phyloP scores from a whole-genome alignment of 1,140 invertebrate genomes.

The Andrena cerasifolii region DNA sequence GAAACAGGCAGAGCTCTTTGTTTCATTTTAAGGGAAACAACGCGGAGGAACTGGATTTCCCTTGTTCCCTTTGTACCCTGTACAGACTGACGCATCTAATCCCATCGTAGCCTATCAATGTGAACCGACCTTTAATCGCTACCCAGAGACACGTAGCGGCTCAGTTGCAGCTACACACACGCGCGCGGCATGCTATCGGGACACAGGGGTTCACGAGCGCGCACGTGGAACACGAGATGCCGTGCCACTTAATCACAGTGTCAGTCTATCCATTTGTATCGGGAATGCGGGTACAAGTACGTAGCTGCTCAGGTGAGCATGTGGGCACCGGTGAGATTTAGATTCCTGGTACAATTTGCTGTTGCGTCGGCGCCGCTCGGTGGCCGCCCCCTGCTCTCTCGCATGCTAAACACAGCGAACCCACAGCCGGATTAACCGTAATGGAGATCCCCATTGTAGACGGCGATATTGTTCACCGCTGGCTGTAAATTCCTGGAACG shows the following conservation, averaged over 20 bases:
- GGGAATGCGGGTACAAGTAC: constrained; percentile 62
- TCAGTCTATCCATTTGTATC: constrained; percentile 52
- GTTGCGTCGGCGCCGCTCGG: neutral
- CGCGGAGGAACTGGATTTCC: too few species aligned
- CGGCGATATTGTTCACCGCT: constrained; percentile 19
- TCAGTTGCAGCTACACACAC: neutral
- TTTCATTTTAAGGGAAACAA: too few species aligned
- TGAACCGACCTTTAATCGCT: constrained; percentile 22
- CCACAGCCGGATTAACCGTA: constrained; percentile 40
- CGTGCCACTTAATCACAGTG: constrained; percentile 57
- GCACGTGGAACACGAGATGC: constrained; percentile 29
- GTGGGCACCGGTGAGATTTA: constrained; percentile 59
- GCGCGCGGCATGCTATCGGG: neutral
- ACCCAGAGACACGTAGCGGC: neutral
- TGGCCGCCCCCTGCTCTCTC: neutral
- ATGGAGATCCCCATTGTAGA: constrained; percentile 37
- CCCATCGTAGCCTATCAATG: too few species aligned
- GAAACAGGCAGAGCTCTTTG: too few species aligned
- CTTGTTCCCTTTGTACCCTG: too few species aligned
- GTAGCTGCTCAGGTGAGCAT: constrained; percentile 40
- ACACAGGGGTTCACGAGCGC: neutral
- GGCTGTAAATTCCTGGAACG: constrained; percentile 29
- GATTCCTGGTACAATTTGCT: constrained; percentile 61
- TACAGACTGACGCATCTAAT: too few species aligned
- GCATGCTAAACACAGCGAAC: constrained; percentile 27